Percentiles rank a stretch among this genome's conserved stretches.
Conservation (phyloP, 2,113 vertebrate species). For the Callorhinus ursinus region DNA sequence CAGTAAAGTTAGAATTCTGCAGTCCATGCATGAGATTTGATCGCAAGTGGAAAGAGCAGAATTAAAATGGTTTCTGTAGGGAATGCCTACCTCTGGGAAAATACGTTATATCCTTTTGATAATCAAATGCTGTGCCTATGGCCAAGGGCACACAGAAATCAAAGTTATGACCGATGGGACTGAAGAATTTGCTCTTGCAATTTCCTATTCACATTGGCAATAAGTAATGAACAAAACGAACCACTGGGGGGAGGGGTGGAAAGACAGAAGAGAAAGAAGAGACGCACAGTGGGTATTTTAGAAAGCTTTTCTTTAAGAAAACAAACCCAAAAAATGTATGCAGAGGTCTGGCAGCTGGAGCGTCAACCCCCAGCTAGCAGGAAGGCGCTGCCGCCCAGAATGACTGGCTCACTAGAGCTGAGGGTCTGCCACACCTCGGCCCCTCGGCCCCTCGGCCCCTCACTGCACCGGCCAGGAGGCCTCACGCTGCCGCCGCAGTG, state of each 20-base stretch:
- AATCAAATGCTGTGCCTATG: rapidly evolving
- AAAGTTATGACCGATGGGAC: rapidly evolving
- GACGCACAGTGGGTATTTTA: rapidly evolving
- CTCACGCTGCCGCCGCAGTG: rapidly evolving
- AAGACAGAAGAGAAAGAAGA: not conserved
- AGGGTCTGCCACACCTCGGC: not conserved
- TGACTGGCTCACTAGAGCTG: rapidly evolving
- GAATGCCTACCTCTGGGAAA: not conserved
- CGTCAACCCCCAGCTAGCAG: not conserved
- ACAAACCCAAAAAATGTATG: not conserved
- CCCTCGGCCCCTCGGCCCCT: not conserved
- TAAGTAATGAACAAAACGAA: rapidly evolving
- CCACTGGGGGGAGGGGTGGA: rapidly evolving
- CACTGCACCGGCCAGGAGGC: not conserved
- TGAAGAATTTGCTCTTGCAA: not conserved
- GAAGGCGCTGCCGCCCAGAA: not conserved
- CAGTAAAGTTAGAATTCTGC: rapidly evolving
- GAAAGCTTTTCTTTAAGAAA: not conserved
- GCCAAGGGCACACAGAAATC: not conserved
- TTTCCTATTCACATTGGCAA: not conserved
- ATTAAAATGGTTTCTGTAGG: rapidly evolving
- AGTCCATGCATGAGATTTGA: rapidly evolving
- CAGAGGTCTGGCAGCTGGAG: not conserved
- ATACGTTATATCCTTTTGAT: rapidly evolving
- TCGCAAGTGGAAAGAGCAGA: not conserved